Evolutionary conservation across 2,113 vertebrate species (phyloP).

Genomic region (Butastur rufipennis): DNA sequence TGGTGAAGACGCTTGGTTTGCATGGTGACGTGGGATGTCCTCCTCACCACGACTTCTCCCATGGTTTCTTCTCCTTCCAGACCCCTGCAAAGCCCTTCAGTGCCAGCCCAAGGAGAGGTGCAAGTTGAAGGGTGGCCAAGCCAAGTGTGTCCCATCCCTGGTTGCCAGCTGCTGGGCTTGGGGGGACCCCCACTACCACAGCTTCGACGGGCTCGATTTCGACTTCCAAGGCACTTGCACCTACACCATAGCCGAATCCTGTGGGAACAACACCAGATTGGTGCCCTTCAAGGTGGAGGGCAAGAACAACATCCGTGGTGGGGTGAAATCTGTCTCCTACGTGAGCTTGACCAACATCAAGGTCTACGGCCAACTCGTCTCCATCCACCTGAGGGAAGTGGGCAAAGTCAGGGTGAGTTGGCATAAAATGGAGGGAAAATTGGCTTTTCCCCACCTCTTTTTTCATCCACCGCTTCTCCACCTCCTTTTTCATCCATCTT

Average conservation of each 20-base stretch:
- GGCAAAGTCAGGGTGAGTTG: slow-evolving; percentile 78
- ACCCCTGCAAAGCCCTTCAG: slow-evolving; percentile 72
- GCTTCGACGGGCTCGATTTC: slow-evolving; percentile 66
- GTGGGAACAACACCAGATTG: slow-evolving; percentile 52
- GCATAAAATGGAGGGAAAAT: background rate
- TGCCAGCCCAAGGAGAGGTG: slow-evolving; percentile 81
- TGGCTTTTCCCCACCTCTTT: background rate
- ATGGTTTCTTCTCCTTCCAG: slow-evolving; percentile 30
- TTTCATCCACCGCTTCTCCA: background rate
- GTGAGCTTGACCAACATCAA: slow-evolving; percentile 68
- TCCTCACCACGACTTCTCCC: background rate
- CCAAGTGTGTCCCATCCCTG: slow-evolving; percentile 72
- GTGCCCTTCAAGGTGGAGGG: slow-evolving; percentile 78
- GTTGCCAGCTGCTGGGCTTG: slow-evolving; percentile 67
- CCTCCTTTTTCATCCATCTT: rapidly evolving
- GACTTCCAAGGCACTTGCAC: slow-evolving; percentile 79
- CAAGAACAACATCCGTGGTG: slow-evolving; percentile 79
- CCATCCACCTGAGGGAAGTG: slow-evolving; percentile 66
- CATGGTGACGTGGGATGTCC: background rate
- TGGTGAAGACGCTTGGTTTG: background rate
- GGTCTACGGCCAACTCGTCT: slow-evolving; percentile 65
- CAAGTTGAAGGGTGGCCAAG: slow-evolving; percentile 28
- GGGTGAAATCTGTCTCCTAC: slow-evolving; percentile 66
- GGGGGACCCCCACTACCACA: slow-evolving; percentile 76
- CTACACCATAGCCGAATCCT: slow-evolving; percentile 72